Conservation (phyloP, 2,113 vertebrate species). For the Pelvicachromis taeniatus region DNA sequence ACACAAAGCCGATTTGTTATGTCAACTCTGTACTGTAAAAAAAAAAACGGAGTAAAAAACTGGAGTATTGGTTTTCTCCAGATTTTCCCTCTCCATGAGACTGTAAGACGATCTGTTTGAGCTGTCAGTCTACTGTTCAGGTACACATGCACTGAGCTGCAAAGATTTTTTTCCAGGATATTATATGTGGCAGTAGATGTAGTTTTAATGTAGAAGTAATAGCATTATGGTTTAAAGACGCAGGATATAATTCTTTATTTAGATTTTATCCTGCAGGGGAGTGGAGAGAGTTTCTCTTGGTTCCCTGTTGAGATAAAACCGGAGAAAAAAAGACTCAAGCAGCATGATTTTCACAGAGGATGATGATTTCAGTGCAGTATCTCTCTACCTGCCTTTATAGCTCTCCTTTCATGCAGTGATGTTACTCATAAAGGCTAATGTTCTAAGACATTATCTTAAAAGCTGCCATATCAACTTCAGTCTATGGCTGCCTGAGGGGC, state of each 20-base stretch:
- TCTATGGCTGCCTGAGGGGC: constrained; percentile 18
- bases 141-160: not conserved
- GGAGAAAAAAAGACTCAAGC: constrained; percentile 9
- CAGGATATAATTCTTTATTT: constrained; percentile 3
- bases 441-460: constrained; percentile 60
- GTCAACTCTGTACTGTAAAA: not conserved
- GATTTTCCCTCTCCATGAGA: not conserved
- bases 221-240: not conserved
- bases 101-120: not conserved
- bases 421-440: constrained; percentile 63
- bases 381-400: constrained; percentile 16
- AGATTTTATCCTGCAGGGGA: not conserved
- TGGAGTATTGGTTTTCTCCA: not conserved
- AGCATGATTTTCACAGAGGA: constrained; percentile 4
- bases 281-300: not conserved
- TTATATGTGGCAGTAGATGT: not conserved
- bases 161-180: not conserved
- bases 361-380: not conserved
- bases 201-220: not conserved
- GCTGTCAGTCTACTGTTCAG: not conserved
- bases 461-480: constrained; percentile 47
- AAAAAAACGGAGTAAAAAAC: not conserved
- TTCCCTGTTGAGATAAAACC: not conserved
- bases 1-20: not conserved
- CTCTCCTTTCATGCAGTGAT: constrained; percentile 17